Base-by-base conservation (phyloP, 1,140 invertebrate species). In the Laupala kohalensis region DNA sequence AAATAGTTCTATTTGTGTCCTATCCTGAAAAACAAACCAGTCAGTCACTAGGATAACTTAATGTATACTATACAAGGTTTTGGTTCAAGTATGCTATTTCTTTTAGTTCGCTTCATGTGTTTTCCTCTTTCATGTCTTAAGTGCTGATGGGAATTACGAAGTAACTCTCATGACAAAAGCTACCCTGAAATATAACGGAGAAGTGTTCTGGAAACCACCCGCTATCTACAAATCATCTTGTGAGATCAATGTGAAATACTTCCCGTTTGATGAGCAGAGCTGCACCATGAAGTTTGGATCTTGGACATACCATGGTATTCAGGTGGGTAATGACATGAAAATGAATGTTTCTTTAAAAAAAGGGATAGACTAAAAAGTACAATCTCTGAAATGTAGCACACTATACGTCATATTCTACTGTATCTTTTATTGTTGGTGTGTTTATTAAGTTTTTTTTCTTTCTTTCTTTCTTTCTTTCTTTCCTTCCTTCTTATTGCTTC, bases 211-310 rank as follows among this genome's bases (percentile, higher is more conserved):
- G 97, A 96, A 96, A 79, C 97, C 97, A 0, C 97, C 97, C 0
- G 97, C 96, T 0, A 98, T 99, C 81, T 99, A 98, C 83, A 99
- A 98, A 81, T 97, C 94, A 26, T 98, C 94, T 0, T 99, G 97
- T 78, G 91, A 95, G 80, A 96, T 96, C 74, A 92, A 94, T 78
- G 91, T 99, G 0, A 92, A 98, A 79, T 99, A 95, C 82, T 99
- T 96, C 78, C 94, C 94, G 0, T 97, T 96, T 77, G 94, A 97
- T 78, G 91, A 94, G 76, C 95, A 97, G 81, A 93, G 90, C 69
- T 97, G 95, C 79, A 87, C 91, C 74, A 95, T 98, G 92, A 96
- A 95, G 81, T 98, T 98, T 77, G 95, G 95, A 12, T 96, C 94
- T 0, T 98, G 95, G 95, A 97, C 95, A 13, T 96, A 92, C 80